These are phyloP conservation scores for Trisateles emortualis DNA, from an alignment of 2,888 invertebrate species.

Conservation along the genomic window DNA sequence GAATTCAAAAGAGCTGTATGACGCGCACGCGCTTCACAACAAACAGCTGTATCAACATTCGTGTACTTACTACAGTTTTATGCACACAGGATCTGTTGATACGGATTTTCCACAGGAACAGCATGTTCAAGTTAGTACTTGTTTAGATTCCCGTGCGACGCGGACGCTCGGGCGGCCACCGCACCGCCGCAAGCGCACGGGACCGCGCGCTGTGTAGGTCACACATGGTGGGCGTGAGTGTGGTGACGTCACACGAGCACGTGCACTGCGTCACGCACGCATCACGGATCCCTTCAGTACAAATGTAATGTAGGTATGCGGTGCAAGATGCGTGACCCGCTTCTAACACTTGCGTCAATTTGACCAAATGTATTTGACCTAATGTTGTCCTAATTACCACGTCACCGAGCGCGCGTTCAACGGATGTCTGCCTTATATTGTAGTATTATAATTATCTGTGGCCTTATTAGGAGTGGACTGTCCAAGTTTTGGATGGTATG, in stretches of 20 bases:
- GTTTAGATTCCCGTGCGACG: not conserved
- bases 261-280: constrained; percentile 43
- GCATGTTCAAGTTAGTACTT: not conserved
- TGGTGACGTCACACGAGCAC: constrained; percentile 33
- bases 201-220: not conserved
- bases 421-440: too few species aligned
- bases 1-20: constrained; percentile 2
- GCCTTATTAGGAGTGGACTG: too few species aligned
- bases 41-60: not conserved
- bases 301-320: not conserved
- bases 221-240: constrained; percentile 25
- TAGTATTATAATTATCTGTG: too few species aligned
- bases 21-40: not conserved
- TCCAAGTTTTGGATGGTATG: too few species aligned
- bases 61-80: not conserved
- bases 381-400: too few species aligned
- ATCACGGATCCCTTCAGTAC: constrained; percentile 7
- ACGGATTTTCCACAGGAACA: constrained; percentile 10
- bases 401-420: too few species aligned
- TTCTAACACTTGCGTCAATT: not conserved
- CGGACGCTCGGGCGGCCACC: too few species aligned
- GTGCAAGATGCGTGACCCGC: not conserved
- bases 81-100: not conserved
- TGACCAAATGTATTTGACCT: too few species aligned
- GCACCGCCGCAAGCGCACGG: too few species aligned